Evolutionary conservation across 2,113 vertebrate species (phyloP).

Genomic region (Carassius carassius): DNA sequence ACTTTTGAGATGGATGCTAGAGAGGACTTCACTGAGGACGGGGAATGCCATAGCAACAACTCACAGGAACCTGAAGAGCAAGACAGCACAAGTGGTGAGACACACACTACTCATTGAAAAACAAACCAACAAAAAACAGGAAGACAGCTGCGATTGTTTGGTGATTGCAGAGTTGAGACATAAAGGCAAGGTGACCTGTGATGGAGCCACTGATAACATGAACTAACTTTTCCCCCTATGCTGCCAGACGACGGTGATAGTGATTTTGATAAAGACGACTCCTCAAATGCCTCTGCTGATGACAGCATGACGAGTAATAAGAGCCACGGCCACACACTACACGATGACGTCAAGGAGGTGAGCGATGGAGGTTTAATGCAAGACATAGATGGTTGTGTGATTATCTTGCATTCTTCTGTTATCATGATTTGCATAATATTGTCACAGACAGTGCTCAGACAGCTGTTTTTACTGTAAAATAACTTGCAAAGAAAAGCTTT

Average conservation of each 20-base stretch:
- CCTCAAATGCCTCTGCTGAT: slow-evolving; percentile 76
- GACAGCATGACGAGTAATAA: slow-evolving; percentile 76
- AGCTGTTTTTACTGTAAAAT: background rate
- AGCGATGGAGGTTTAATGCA: slow-evolving; percentile 51
- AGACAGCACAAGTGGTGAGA: slow-evolving; percentile 76
- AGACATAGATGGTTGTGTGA: background rate
- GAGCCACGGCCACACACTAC: slow-evolving; percentile 68
- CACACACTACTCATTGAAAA: background rate
- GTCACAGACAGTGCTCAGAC: background rate
- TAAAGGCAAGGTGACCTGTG: slow-evolving; percentile 33
- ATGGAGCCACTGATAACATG: background rate
- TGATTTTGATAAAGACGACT: slow-evolving; percentile 78
- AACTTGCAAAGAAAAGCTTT: too few species aligned
- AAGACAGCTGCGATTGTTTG: background rate
- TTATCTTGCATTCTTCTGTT: background rate
- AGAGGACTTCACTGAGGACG: slow-evolving; percentile 76
- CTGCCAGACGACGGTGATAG: slow-evolving; percentile 79
- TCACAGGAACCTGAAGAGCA: slow-evolving; percentile 77
- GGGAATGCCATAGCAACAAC: slow-evolving; percentile 77
- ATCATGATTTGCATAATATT: background rate
- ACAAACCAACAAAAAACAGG: background rate
- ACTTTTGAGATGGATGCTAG: slow-evolving; percentile 78
- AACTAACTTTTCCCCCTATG: slow-evolving; percentile 31
- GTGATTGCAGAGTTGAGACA: slow-evolving; percentile 67
- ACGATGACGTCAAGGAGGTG: slow-evolving; percentile 78